phyloP scores from a whole-genome alignment of 2,888 invertebrate species.

The Altica lythri region DNA sequence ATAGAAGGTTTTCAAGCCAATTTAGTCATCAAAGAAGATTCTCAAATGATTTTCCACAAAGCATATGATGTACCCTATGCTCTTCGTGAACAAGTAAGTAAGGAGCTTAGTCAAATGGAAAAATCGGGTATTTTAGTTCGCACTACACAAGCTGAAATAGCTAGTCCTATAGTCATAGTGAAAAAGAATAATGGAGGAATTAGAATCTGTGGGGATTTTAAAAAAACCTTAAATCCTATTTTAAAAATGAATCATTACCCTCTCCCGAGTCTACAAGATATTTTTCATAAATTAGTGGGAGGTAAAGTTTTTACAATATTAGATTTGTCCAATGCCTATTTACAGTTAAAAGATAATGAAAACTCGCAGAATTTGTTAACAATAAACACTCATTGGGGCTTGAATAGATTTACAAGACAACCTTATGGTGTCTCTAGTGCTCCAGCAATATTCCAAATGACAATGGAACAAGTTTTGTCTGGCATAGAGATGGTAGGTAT shows the following conservation, averaged over 20 bases:
- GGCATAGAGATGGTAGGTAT: not conserved
- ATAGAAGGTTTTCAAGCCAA: too few relatives aligned
- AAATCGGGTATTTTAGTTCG: not conserved
- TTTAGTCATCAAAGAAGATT: too few relatives aligned
- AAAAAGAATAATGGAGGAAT: not conserved
- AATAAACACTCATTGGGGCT: conserved; percentile 7
- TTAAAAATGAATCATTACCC: not conserved
- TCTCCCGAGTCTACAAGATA: not conserved
- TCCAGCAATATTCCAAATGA: conserved; percentile 11
- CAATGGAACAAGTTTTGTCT: conserved; percentile 11
- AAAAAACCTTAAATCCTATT: not conserved
- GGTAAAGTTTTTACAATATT: not conserved
- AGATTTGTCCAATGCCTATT: conserved; percentile 1
- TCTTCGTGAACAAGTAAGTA: not conserved
- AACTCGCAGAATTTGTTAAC: conserved; percentile 1
- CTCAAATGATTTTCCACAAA: too few relatives aligned
- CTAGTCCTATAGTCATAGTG: not conserved
- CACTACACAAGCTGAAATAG: not conserved
- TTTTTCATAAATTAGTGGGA: not conserved
- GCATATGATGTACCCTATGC: not conserved
- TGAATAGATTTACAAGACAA: conserved; percentile 2
- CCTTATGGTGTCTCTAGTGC: conserved; percentile 9
- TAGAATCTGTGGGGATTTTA: not conserved
- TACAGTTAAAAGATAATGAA: not conserved
- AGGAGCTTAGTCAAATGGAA: not conserved